Percentiles rank a stretch among this genome's conserved stretches.
Evolutionary conservation across 2,113 vertebrate genomes (phyloP).

Genomic region (Chaetorhynchus papuensis): DNA sequence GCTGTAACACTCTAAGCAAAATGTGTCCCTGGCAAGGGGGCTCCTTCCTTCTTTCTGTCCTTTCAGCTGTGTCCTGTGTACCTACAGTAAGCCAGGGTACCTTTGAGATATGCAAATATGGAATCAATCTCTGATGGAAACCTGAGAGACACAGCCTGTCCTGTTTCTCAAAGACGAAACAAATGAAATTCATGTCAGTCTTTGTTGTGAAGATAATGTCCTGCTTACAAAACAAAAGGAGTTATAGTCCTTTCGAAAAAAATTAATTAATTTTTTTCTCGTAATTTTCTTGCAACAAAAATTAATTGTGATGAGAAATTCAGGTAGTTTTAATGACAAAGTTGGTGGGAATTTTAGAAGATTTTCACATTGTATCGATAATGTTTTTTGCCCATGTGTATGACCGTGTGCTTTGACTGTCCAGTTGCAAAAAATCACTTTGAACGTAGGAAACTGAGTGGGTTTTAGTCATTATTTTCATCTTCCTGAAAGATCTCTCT

Average conservation of each 20-base stretch:
- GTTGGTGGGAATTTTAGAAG: not conserved
- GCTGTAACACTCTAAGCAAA: not conserved
- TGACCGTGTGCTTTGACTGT: not conserved
- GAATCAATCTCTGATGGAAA: not conserved
- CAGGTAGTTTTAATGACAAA: not conserved
- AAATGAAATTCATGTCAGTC: not conserved
- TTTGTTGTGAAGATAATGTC: not conserved
- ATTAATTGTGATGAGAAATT: not conserved
- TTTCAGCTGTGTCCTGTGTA: not conserved
- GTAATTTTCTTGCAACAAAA: not conserved
- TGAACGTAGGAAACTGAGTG: not conserved
- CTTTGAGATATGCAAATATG: not conserved
- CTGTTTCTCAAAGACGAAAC: not conserved
- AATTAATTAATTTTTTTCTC: not conserved
- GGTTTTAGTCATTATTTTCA: not conserved
- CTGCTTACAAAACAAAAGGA: not conserved
- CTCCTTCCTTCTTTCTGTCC: not conserved
- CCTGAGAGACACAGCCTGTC: not conserved
- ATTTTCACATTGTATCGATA: not conserved
- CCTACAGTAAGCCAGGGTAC: not conserved
- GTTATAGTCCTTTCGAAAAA: not conserved
- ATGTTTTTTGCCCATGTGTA: not conserved
- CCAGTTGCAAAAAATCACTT: not conserved
- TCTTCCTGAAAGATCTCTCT: not conserved
- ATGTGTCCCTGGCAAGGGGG: not conserved